Base-by-base conservation (phyloP, 1,140 invertebrate genomes). In the Philaenus spumarius region DNA sequence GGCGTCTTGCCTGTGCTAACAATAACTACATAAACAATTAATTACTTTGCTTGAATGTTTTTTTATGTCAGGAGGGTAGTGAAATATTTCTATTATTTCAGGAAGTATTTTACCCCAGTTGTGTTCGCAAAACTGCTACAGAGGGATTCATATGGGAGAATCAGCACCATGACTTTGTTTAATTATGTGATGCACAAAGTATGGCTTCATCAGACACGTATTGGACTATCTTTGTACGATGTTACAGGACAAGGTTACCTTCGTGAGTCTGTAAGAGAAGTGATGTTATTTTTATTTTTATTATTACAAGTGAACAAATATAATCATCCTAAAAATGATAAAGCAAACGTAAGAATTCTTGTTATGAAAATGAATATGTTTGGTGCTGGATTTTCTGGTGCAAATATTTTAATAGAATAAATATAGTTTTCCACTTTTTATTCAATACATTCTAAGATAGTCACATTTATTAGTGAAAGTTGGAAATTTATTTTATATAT, bases 171-270 rank as follows among this genome's bases (percentile, higher is more conserved):
- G 70, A 87, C 90, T 7, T 78, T 97, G 42, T 97, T 96, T 70
- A 96, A 96, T 67, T 97, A 97, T 72, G 86, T 94, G 0, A 96
- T 97, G 91, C 78, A 90, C 17, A 92, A 95, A 73, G 87, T 94
- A 3, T 97, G 93, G 93, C 73, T 95, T 6, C 87, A 92, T 67
- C 93, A 97, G 72, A 96, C 93, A 1, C 78, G 93, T 67, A 93
- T 97, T 61, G 92, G 91, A 0, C 75, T 97, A 5, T 95, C 93
- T 0, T 75, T 97, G 5, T 97, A 96, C 72, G 95, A 98, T 78
- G 85, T 89, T 5, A 86, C 87, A 14, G 95, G 95, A 0, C 88
- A 93, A 68, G 95, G 95, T 15, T 97, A 90, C 73, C 78, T 97
- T 0, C 84, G 86, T 62, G 93, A 97, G 79, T 79, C 82, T 62